Conservation (phyloP, 92 coral and sea anemone genomes). For the Umimayanthus kanabou region DNA sequence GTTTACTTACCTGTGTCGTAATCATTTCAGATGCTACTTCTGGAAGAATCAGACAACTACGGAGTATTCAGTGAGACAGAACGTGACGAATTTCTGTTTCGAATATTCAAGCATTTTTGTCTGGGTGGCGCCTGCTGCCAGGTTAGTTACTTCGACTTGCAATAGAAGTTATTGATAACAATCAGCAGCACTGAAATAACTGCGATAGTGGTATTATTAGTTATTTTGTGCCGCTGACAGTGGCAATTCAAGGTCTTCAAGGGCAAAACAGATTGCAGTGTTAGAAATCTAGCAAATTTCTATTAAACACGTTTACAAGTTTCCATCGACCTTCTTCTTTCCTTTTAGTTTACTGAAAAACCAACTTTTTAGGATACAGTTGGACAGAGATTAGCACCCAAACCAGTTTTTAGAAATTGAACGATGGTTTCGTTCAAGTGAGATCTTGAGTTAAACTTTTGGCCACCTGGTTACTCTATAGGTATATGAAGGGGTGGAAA, state of each 20-base stretch:
- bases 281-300: no score
- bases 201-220: background rate
- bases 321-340: no score
- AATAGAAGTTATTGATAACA: background rate
- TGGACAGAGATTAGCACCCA: no score
- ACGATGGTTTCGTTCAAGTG: no score
- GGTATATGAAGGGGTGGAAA: no score
- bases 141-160: slow-evolving; percentile 45
- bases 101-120: slow-evolving; percentile 91
- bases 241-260: background rate
- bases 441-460: no score
- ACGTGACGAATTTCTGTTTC: slow-evolving; percentile 80
- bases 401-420: no score
- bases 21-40: slow-evolving; percentile 68
- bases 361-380: no score
- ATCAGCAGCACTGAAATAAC: background rate
- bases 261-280: background rate
- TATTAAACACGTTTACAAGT: no score
- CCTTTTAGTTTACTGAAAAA: no score
- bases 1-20: background rate
- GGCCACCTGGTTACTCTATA: no score
- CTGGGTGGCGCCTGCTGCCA: slow-evolving; percentile 98
- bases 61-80: slow-evolving; percentile 83
- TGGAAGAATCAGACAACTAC: slow-evolving; percentile 89
- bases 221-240: no score